Evolutionary conservation across 2,113 vertebrate genomes (phyloP), one percentile per base, ranked within the genome.

Genomic region (Seriola aureovittata): DNA sequence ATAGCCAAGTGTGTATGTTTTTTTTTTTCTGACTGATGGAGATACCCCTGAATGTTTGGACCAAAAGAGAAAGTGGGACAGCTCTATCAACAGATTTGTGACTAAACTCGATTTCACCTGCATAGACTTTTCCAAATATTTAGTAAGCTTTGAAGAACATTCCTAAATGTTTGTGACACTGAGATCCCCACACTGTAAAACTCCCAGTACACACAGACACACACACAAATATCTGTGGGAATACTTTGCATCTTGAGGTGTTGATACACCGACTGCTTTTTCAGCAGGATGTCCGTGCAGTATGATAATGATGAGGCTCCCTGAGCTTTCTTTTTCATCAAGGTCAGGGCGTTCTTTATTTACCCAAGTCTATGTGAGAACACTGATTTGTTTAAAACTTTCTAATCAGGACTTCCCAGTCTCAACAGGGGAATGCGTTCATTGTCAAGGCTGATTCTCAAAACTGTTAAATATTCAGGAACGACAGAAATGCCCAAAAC

Each of bases 81-180:
- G 12, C 21, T 52, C 60, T 60, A 70, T 63, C 55, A 79, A 65
- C 77, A 85, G 76, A 75, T 79, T 67, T 85, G 65, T 38, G 8
- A 16, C 5, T 14, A 13, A 34, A 38, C 6, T 1, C 10, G 8
- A 5, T 65, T 59, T 65, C 55, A 70, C 8, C 17, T 32, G 21
- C 12, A 29, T 59, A 23, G 79, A 86, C 23, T 36, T 4, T 8
- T 63, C 54, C 11, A 91, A 91, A 89, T 89, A 90, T 90, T 89
- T 90, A 48, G 4, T 3, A 52, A 29, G 38, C 58, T 68, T 66
- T 54, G 12, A 75, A 55, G 81, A 77, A 89, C 68, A 74, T 50
- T 19, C 10, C 14, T 25, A 48, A 71, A 70, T 91, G 74, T 89
- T 89, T 88, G 62, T 17, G 32, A 64, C 52, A 75, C 42, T 65